Conservation (phyloP, 2,888 invertebrate genomes). For the Mimas tiliae region DNA sequence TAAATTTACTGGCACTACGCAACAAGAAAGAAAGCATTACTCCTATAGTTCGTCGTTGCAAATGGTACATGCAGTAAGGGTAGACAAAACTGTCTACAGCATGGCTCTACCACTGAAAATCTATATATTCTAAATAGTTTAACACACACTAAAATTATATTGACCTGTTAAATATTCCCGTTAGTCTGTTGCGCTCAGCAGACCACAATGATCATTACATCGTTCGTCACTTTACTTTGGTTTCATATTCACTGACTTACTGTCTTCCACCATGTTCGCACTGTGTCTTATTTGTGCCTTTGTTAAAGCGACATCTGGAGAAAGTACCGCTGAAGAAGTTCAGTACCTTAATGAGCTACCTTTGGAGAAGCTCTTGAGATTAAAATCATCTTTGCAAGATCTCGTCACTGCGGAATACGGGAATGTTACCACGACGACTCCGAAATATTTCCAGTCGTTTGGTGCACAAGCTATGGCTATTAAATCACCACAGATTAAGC, state of each 20-base stretch:
- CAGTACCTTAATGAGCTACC: conserved; percentile 88
- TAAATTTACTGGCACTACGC: too few species aligned
- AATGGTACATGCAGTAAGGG: too few species aligned
- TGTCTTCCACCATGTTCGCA: conserved; percentile 55
- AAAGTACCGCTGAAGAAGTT: conserved; percentile 63
- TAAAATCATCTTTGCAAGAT: conserved; percentile 79
- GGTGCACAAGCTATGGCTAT: conserved; percentile 77
- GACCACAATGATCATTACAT: conserved; percentile 63
- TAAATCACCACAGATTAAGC: conserved; percentile 62
- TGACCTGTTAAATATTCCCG: conserved; percentile 57
- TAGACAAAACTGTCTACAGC: too few species aligned
- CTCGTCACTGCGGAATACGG: conserved; percentile 54
- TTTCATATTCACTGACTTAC: conserved; percentile 44
- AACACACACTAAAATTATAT: conserved; percentile 43
- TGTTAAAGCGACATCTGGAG: conserved; percentile 44
- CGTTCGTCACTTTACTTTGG: conserved; percentile 45
- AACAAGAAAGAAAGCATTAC: too few species aligned
- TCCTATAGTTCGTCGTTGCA: too few species aligned
- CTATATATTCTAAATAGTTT: not conserved
- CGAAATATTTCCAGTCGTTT: conserved; percentile 58
- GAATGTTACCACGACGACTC: conserved; percentile 56
- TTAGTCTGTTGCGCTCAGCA: conserved; percentile 64
- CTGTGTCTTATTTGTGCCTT: conserved; percentile 43
- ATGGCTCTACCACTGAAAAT: too few species aligned
- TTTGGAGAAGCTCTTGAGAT: conserved; percentile 87